Evolutionary conservation across 2,888 invertebrate genomes (phyloP).

Genomic region (Acanthosepion lycidas): DNA sequence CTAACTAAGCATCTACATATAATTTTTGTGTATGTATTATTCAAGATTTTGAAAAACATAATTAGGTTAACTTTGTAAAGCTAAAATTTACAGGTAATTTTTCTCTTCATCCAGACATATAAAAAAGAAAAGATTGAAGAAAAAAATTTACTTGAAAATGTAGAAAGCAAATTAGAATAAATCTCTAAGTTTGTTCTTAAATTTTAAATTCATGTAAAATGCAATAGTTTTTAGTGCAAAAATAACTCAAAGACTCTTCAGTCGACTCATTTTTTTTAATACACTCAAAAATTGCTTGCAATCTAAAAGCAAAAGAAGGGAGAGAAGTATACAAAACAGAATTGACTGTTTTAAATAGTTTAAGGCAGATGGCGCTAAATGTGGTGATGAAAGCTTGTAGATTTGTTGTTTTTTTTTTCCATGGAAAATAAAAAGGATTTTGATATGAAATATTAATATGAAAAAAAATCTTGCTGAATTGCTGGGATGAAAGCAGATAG

Average conservation of each 20-base stretch:
- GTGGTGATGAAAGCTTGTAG: not conserved
- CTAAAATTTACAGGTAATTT: slow-evolving; percentile 21
- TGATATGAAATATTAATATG: not conserved
- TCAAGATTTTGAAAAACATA: not conserved
- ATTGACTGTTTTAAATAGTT: slow-evolving; percentile 25
- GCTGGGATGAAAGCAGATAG: not conserved
- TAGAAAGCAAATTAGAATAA: not conserved
- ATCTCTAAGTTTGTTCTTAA: not conserved
- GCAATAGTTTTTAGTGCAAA: slow-evolving; percentile 33
- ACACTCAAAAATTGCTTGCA: too few relatives aligned
- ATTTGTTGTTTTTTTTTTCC: not conserved
- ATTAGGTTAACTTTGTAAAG: slow-evolving; percentile 33
- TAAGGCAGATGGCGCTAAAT: not conserved
- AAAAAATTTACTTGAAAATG: not conserved
- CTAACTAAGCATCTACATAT: not conserved
- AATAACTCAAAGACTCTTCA: not conserved
- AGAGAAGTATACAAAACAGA: not conserved
- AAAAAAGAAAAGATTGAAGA: not conserved
- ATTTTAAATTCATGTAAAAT: not conserved
- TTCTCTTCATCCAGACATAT: not conserved
- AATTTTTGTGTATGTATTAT: not conserved
- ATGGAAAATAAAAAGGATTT: not conserved
- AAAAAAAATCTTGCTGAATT: not conserved
- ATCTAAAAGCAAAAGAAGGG: not conserved
- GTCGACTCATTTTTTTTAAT: not conserved